A percentile compares a stretch with the other conserved stretches of the same genome.
Evolutionary conservation across 2,113 vertebrate genomes (phyloP).

Genomic region (Eira barbara): DNA sequence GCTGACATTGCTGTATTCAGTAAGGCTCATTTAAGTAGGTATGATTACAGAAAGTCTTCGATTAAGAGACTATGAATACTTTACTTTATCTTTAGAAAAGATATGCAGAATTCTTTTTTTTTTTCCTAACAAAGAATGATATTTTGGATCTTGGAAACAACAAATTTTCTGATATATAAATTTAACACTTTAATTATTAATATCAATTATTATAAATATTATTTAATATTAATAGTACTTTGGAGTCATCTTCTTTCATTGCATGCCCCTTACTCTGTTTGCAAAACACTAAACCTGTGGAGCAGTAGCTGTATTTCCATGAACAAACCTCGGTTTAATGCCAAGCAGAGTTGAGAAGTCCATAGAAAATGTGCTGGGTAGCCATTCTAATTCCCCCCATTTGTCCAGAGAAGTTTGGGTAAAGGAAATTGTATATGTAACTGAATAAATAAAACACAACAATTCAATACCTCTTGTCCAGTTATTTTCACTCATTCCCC

Average conservation of each 20-base stretch:
- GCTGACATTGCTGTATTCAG: constrained; percentile 15
- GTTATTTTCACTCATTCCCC: constrained; percentile 42
- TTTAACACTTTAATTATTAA: neutral
- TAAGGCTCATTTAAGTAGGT: constrained; percentile 32
- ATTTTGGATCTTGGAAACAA: neutral
- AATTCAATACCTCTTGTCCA: neutral
- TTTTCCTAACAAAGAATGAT: neutral
- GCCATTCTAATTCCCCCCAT: neutral
- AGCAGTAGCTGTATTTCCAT: neutral
- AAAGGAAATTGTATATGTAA: neutral
- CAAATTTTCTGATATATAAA: neutral
- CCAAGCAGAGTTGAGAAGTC: neutral
- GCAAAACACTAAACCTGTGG: neutral
- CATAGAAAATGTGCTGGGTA: neutral
- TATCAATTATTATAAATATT: too few relatives aligned
- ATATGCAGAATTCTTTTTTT: neutral
- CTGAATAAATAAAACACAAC: constrained; percentile 24
- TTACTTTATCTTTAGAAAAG: neutral
- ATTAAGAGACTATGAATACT: neutral
- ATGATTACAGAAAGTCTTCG: neutral
- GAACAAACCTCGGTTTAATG: neutral
- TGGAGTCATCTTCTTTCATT: neutral
- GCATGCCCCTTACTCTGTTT: neutral
- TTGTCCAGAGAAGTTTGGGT: neutral
- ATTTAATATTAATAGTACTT: neutral